phyloP scores from a whole-genome alignment of 64 coral and sea anemone species.

The Montipora foliosa region DNA sequence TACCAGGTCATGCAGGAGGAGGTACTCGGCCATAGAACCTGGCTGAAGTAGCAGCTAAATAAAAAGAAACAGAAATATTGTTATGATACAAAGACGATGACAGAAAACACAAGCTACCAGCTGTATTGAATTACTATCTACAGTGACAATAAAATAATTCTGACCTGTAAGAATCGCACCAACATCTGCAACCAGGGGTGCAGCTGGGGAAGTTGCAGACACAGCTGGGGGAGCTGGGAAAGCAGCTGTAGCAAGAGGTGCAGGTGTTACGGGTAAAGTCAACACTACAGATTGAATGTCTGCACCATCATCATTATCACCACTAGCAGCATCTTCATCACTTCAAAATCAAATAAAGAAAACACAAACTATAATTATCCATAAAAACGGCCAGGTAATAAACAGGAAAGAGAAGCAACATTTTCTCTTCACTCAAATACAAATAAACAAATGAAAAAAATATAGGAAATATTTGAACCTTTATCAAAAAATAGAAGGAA shows the following conservation, averaged over 20 bases:
- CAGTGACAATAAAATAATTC: background rate
- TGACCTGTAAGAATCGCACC: background rate
- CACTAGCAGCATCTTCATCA: conserved; percentile 10
- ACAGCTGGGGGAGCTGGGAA: background rate
- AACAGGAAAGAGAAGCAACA: conserved; percentile 12
- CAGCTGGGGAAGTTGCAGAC: background rate
- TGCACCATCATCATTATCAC: conserved; percentile 7
- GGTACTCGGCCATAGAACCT: conserved; percentile 5
- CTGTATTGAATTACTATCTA: conserved; percentile 1
- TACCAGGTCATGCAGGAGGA: conserved; percentile 9
- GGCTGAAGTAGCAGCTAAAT: background rate
- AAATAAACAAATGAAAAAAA: background rate
- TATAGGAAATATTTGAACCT: conserved; percentile 8
- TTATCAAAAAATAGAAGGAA: background rate
- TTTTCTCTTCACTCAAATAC: background rate
- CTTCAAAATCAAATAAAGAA: conserved; percentile 11
- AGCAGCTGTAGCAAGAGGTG: conserved; percentile 3
- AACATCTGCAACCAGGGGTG: conserved; percentile 3
- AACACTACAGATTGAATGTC: conserved; percentile 12
- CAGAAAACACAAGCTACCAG: background rate
- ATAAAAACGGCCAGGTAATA: conserved; percentile 14
- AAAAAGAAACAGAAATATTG: background rate
- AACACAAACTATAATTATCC: conserved; percentile 18
- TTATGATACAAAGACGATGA: background rate
- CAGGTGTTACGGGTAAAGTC: background rate